Evolutionary conservation across 2,888 invertebrate genomes (phyloP), one percentile per base, ranked within the genome.

Genomic region (Eretmocerus hayati): DNA sequence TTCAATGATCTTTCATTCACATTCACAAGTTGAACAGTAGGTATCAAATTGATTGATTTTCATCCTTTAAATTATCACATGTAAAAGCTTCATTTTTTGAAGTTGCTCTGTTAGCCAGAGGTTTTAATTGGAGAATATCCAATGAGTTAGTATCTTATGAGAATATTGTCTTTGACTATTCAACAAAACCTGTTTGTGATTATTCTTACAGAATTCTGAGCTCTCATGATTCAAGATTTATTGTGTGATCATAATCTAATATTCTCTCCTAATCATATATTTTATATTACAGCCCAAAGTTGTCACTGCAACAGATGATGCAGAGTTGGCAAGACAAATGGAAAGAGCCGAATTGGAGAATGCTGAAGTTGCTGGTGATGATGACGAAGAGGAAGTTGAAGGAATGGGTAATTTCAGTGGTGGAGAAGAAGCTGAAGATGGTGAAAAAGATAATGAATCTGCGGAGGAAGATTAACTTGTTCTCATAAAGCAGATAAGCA

Each of bases 271-370:
- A 39, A 26, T 22, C 21, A 32, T 36, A 22, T 26, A 26, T 33
- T 37, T 53, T 42, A 43, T 52, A 45, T 33, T 52, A n/a, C 69
- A 90, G 85, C 95, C 96, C 37, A 94, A 96, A 76, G 94, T 99
- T 56, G 96, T 99, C 22, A 97, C 99, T 1, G 97, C 97, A 46
- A 86, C 91, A 16, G 99, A 99, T 73, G 99, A 99, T 73, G 92
- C 92, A 2, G 97, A 97, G 71, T 75, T 96, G 60, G 88, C 90
- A 43, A 79, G 90, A 64, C 91, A 94, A 72, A 85, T 96, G 85
- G 93, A 95, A 75, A 81, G 87, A 57, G 87, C 94, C 13, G 95
- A 95, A 71, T 83, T 87, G 39, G 93, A 93, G 73, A 96, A 96
- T 72, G 86, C 89, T 0, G 95, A 96, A 75, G 89, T 93, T 11